Evolutionary conservation across 2,797 vertebrate species (phyloP), one percentile per base, ranked within the genome.

Genomic region (Anguilla megastoma): DNA sequence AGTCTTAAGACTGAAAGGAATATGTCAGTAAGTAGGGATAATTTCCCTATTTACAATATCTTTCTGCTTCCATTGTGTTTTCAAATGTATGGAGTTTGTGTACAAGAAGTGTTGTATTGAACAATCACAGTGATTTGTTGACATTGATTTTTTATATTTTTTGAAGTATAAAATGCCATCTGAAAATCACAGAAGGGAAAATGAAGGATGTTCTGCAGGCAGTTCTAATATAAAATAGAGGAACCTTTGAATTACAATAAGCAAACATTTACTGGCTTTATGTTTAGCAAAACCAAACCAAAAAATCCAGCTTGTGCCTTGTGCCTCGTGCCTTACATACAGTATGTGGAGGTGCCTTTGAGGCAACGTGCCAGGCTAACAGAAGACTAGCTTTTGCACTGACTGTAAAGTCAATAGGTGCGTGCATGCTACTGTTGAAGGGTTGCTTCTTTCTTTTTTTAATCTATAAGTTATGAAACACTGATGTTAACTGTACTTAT

Each of bases 91-190:
- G 30, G 36, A 76, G 27, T 76, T 18, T 16, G 36, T 76, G 36
- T 12, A 21, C 71, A 36, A 33, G 27, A 76, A 76, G 33, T 33
- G 33, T 76, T 76, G 79, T 24, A 10, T 50, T 82, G 14, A 82
- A 50, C 48, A 82, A 74, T 74, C 69, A 36, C 69, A 30, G 69
- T 74, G 14, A 74, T 74, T 74, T 74, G 27, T 74, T 74, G 27
- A 74, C 69, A 74, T 74, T 74, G 69, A 74, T 74, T 74, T 69
- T 30, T 33, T 18, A 69, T 69, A 36, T 14, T 79, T 21, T 79
- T 18, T 41, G 74, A 6, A 21, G 4, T 36, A 45, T 41, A 79
- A 45, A 36, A 79, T 45, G 30, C 69, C 33, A 3, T 74, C 69
- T 30, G 69, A 33, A 36, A 33, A 21, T 8, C n/a, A 27, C 27